Base-by-base conservation (phyloP, 2,888 invertebrate genomes). In the Drosophila seclusa region DNA sequence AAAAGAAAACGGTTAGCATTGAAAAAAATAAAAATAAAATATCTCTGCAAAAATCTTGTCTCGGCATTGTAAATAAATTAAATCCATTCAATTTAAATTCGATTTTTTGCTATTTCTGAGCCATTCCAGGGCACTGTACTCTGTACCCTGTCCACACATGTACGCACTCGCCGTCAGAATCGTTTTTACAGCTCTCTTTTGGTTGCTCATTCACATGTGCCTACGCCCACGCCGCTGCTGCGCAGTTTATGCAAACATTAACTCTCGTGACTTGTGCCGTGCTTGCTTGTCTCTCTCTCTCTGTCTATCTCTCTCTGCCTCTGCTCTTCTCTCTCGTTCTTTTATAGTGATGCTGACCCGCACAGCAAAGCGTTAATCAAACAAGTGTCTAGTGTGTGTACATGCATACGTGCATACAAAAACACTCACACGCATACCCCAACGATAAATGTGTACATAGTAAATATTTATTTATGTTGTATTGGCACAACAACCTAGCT, bases 381-480 rank as follows among this genome's bases (percentile, higher is more conserved):
- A 85, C 88, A 85, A 87, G 88, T 85, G 85, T 79, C 73, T 65
- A 73, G 68, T 73, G 66, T 77, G 63, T 58, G 50, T 48, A 4
- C 16, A 55, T 63, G 59, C 73, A 50, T 36, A 40, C 52, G 58
- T 13, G 29, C 31, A 61, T 18, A 34, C 24, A 50, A 50, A 50
- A 40, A 52, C 55, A 32, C n/a, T 10, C 2, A 49, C 54, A 53
- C n/a, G 50, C 21, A 38, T 34, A 29, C 31, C 13, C 2, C 21
- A 24, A 45, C 21, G 45, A 45, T 24, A 57, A 29, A 55, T 34
- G 38, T 38, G 18, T 36, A n/a, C 42, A n/a, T n/a, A 29, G 50
- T 45, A 60, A 50, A 45, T 73, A 24, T 69, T 52, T 69, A 74
- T 45, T 65, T 58, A 24, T 45, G 45, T 45, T 24, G 45, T 65